Evolutionary conservation across 2,797 vertebrate species (phyloP).

Genomic region (Scomberomorus guttatus): DNA sequence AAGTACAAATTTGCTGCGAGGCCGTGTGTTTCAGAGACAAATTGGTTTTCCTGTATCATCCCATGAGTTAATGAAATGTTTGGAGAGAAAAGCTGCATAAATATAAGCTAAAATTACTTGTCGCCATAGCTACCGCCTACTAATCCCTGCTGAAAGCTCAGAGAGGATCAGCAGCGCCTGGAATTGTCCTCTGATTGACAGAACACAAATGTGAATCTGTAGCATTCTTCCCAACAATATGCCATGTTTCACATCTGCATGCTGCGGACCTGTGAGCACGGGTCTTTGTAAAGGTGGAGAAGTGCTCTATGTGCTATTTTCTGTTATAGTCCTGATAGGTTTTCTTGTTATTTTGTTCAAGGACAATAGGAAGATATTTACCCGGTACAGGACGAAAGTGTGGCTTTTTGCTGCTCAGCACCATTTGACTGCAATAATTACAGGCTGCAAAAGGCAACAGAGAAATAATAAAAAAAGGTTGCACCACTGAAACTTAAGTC

Average conservation of each 20-base stretch:
- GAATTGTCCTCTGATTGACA: constrained; percentile 71
- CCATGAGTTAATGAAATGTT: constrained; percentile 70
- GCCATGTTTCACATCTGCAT: background rate
- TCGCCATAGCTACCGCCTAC: constrained; percentile 81
- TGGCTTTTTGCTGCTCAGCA: constrained; percentile 48
- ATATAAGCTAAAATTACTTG: constrained; percentile 78
- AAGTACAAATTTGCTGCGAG: constrained; percentile 31
- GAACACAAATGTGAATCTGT: constrained; percentile 40
- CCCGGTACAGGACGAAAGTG: constrained; percentile 33
- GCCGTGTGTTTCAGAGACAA: constrained; percentile 45
- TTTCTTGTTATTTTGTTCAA: constrained; percentile 45
- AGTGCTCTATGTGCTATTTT: background rate
- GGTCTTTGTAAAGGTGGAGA: constrained; percentile 17
- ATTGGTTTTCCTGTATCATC: constrained; percentile 57
- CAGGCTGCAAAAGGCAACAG: constrained; percentile 30
- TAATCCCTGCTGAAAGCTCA: constrained; percentile 75
- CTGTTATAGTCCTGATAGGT: background rate
- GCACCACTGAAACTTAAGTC: background rate
- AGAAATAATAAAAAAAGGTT: constrained; percentile 24
- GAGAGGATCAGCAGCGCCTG: constrained; percentile 47
- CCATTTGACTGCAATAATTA: constrained; percentile 46
- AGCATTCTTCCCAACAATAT: constrained; percentile 18
- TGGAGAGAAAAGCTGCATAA: constrained; percentile 67
- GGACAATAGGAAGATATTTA: constrained; percentile 51
- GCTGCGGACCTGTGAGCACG: constrained; percentile 4